Evolutionary conservation across 2,888 invertebrate genomes (phyloP).

Genomic region (Penaeus monodon): DNA sequence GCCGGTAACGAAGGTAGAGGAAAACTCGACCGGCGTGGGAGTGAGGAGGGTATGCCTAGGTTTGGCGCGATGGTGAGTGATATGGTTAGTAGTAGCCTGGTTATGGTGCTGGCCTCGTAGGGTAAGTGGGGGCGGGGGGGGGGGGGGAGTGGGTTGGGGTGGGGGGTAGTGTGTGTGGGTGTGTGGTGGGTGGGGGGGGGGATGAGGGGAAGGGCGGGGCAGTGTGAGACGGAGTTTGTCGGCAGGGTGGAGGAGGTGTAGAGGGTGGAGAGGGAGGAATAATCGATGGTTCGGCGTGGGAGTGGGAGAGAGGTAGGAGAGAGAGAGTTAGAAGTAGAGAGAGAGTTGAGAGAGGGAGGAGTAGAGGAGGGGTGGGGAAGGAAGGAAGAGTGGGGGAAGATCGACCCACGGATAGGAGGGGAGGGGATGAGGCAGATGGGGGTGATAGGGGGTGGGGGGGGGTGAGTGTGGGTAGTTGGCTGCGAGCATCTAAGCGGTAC

Average conservation of each 20-base stretch:
- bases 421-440: neutral
- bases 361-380: no score
- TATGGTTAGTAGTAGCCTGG: neutral
- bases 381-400: neutral
- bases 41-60: no score
- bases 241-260: neutral
- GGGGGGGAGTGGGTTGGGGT: neutral
- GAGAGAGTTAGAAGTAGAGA: no score
- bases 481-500: neutral
- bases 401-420: neutral
- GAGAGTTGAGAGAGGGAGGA: no score
- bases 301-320: no score
- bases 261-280: neutral
- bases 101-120: neutral
- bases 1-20: no score
- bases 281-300: neutral
- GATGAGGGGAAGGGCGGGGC: constrained; percentile 3
- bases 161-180: neutral
- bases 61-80: constrained; percentile 4
- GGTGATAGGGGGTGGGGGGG: no score
- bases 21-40: no score
- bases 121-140: no score
- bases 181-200: neutral
- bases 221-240: no score
- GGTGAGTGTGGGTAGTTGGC: neutral